Evolutionary conservation across 2,113 vertebrate genomes (phyloP).

Genomic region (Rynchops niger): DNA sequence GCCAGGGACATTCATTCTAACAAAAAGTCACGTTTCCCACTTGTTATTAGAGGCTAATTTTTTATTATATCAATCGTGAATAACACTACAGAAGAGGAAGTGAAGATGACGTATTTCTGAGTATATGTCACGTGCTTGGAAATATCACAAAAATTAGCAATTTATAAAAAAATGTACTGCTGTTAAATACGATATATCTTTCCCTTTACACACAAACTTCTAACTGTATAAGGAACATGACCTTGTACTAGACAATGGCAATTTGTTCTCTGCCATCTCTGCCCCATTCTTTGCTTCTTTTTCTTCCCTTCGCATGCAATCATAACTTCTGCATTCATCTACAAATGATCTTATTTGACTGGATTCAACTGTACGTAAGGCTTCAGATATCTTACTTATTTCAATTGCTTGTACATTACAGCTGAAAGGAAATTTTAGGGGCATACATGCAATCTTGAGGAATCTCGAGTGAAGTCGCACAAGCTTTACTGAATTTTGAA

Average conservation of each 20-base stretch:
- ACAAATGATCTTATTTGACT: not conserved
- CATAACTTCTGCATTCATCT: not conserved
- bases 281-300: not conserved
- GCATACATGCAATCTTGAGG: not conserved
- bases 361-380: not conserved
- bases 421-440: not conserved
- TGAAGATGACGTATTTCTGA: not conserved
- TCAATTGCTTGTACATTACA: not conserved
- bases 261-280: not conserved
- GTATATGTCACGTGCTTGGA: not conserved
- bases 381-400: not conserved
- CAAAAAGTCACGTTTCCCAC: accelerated
- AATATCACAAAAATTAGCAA: not conserved
- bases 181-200: not conserved
- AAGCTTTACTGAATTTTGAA: not conserved
- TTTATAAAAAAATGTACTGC: not conserved
- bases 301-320: not conserved
- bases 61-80: not conserved
- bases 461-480: not conserved
- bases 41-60: not conserved
- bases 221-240: not conserved
- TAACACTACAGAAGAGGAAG: not conserved
- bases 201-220: not conserved
- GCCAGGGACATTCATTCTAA: not conserved
- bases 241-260: not conserved